Evolutionary conservation across 2,113 vertebrate genomes (phyloP).

Genomic region (Verasper variegatus): DNA sequence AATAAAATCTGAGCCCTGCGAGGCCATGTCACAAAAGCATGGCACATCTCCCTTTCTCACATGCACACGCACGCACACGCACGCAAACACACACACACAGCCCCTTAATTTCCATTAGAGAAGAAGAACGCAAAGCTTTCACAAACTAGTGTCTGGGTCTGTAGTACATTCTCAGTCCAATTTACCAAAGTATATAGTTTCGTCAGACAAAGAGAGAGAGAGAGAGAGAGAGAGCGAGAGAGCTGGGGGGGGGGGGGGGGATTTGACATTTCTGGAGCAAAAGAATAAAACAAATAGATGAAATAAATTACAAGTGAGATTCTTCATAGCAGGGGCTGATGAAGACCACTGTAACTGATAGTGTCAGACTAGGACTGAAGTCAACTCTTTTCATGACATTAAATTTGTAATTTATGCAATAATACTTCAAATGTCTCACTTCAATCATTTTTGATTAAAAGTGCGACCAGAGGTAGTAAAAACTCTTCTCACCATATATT

Average conservation of each 20-base stretch:
- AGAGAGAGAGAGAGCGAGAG: no score
- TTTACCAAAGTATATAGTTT: slow-evolving; percentile 62
- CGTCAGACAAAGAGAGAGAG: slow-evolving; percentile 18
- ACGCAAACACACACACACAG: slow-evolving; percentile 19
- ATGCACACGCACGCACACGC: slow-evolving; percentile 17
- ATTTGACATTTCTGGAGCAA: neutral
- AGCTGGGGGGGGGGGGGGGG: neutral
- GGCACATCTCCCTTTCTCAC: slow-evolving; percentile 42
- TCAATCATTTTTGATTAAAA: no score
- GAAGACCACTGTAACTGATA: no score
- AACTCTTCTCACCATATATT: no score
- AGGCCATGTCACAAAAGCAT: slow-evolving; percentile 76
- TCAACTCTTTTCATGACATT: no score
- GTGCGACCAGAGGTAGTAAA: no score
- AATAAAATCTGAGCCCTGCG: slow-evolving; percentile 82
- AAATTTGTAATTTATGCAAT: no score
- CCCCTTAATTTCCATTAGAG: slow-evolving; percentile 75
- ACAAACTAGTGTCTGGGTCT: slow-evolving; percentile 71
- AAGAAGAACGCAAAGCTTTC: slow-evolving; percentile 68
- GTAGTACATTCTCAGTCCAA: slow-evolving; percentile 76
- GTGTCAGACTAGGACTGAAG: no score
- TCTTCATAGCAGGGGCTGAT: no score
- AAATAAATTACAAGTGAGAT: neutral
- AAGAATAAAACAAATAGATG: neutral
- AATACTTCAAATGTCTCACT: no score